Conservation (phyloP, 2,888 invertebrate genomes). For the Phyllotreta cruciferae region DNA sequence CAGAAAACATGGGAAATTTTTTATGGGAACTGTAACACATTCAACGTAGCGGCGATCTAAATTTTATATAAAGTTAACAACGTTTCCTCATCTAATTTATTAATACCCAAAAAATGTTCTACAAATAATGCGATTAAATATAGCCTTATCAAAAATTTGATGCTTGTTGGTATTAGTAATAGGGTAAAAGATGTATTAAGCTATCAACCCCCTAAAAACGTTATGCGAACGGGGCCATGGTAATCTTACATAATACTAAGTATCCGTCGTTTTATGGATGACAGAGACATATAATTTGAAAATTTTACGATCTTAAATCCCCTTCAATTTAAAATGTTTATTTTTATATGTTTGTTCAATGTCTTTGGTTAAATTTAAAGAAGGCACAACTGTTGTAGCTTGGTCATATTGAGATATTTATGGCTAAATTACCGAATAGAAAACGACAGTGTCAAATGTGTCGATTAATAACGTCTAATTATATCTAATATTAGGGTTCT, state of each 20-base stretch:
- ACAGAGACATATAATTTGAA: slow-evolving; percentile 50
- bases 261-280: slow-evolving; percentile 50
- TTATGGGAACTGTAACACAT: slow-evolving; percentile 23
- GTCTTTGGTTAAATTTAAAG: slow-evolving; percentile 29
- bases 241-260: slow-evolving; percentile 48
- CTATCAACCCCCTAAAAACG: slow-evolving; percentile 43
- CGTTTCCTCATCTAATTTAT: no score
- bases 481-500: no score
- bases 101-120: no score
- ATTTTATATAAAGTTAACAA: no score
- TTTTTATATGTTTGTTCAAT: slow-evolving; percentile 49
- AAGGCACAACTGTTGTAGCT: slow-evolving; percentile 21
- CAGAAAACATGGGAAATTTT: slow-evolving; percentile 29
- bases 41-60: not conserved
- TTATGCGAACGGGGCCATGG: slow-evolving; percentile 43
- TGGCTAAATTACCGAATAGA: no score
- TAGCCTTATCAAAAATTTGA: no score
- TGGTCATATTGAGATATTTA: not conserved
- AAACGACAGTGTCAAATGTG: no score
- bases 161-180: slow-evolving; percentile 32
- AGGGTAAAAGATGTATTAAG: slow-evolving; percentile 43
- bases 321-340: slow-evolving; percentile 50
- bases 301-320: slow-evolving; percentile 51
- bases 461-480: no score
- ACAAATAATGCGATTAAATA: no score